phyloP scores from a whole-genome alignment of 2,113 vertebrate species.

The Lagopus muta region DNA sequence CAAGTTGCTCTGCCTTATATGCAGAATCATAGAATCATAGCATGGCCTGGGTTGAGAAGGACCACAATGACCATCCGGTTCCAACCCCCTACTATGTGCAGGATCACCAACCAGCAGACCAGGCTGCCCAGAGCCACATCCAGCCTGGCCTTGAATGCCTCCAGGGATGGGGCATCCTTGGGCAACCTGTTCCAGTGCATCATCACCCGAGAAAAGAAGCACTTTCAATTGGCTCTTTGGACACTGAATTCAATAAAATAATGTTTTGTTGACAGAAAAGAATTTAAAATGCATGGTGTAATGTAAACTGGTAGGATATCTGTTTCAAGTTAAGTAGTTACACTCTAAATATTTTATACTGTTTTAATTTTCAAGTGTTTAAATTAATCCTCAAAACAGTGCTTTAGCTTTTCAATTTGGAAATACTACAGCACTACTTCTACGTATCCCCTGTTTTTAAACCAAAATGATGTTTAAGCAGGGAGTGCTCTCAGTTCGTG shows the following conservation, averaged over 20 bases:
- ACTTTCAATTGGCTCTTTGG: background rate
- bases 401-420: background rate
- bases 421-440: background rate
- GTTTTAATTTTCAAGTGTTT: background rate
- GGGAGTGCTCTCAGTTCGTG: fast-evolving
- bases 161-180: too few species aligned
- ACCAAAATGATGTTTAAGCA: background rate
- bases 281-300: background rate
- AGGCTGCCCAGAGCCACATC: too few species aligned
- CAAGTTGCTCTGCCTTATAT: background rate
- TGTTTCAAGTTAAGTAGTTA: background rate
- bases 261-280: background rate
- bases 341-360: background rate
- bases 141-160: too few species aligned
- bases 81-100: too few species aligned
- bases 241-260: background rate
- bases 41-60: too few species aligned
- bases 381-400: background rate
- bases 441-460: background rate
- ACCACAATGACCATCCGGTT: too few species aligned
- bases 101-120: too few species aligned
- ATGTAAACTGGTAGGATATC: background rate
- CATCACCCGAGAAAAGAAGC: background rate
- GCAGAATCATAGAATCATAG: too few species aligned
- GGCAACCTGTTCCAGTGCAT: too few species aligned